Conservation (phyloP, 2,797 vertebrate species). For the Diplodus puntazzo region DNA sequence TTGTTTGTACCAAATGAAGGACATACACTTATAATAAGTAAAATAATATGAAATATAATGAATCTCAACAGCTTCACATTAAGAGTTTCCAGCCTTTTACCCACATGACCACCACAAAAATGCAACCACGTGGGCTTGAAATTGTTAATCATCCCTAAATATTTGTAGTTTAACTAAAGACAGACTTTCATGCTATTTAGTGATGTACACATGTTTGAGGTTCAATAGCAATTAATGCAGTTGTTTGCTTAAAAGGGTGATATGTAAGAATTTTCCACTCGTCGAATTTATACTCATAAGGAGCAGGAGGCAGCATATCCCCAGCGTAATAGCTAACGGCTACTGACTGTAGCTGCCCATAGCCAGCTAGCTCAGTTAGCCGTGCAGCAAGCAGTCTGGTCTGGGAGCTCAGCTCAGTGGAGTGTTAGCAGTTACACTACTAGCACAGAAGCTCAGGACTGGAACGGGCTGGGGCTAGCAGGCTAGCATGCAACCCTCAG, state of each 20-base stretch:
- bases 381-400: too few relatives aligned
- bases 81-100: neutral
- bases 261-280: too few relatives aligned
- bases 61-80: constrained; percentile 27
- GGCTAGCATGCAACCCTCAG: too few relatives aligned
- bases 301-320: too few relatives aligned
- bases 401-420: too few relatives aligned
- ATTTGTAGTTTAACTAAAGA: neutral
- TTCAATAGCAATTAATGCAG: neutral
- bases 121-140: neutral
- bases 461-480: too few relatives aligned
- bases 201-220: neutral
- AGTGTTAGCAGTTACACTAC: too few relatives aligned
- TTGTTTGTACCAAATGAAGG: constrained; percentile 41
- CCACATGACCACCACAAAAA: neutral
- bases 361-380: too few relatives aligned
- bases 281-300: too few relatives aligned
- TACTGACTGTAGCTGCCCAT: too few relatives aligned
- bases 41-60: neutral
- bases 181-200: neutral
- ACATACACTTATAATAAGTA: constrained; percentile 7
- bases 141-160: neutral
- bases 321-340: too few relatives aligned
- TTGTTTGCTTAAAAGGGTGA: neutral
- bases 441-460: too few relatives aligned